Evolutionary conservation across 1,140 invertebrate genomes (phyloP).

Genomic region (Pararge aegeria): DNA sequence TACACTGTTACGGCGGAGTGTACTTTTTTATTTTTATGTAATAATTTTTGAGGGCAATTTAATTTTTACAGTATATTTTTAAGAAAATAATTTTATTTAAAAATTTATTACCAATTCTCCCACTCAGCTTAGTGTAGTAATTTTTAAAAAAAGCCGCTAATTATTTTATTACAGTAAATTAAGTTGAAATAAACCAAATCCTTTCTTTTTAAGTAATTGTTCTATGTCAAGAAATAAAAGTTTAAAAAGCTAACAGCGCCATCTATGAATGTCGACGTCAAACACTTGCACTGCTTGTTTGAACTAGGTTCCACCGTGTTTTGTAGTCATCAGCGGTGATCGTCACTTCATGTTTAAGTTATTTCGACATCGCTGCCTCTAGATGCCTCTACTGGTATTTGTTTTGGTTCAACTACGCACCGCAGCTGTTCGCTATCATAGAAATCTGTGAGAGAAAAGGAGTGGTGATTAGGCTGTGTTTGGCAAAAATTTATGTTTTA

Average conservation of each 20-base stretch:
- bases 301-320: too few species aligned
- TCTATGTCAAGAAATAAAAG: too few species aligned
- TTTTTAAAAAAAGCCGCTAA: too few species aligned
- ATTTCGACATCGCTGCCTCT: neutral
- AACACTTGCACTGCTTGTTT: too few species aligned
- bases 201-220: too few species aligned
- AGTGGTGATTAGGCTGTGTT: slow-evolving; percentile 77
- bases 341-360: neutral
- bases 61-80: neutral
- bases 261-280: slow-evolving; percentile 3
- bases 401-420: slow-evolving; percentile 75
- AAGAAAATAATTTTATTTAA: too few species aligned
- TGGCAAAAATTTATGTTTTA: slow-evolving; percentile 69
- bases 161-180: too few species aligned
- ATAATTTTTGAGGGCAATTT: neutral
- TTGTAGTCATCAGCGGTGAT: neutral
- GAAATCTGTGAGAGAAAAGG: slow-evolving; percentile 77
- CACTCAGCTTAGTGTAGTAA: too few species aligned
- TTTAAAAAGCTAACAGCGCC: slow-evolving; percentile 9
- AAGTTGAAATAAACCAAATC: too few species aligned
- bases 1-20: slow-evolving; percentile 59
- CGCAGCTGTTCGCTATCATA: slow-evolving; percentile 79
- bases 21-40: slow-evolving; percentile 28
- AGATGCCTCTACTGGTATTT: slow-evolving; percentile 69
- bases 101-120: too few species aligned